phyloP scores from a whole-genome alignment of 2,113 vertebrate species.

The Ahaetulla prasina region DNA sequence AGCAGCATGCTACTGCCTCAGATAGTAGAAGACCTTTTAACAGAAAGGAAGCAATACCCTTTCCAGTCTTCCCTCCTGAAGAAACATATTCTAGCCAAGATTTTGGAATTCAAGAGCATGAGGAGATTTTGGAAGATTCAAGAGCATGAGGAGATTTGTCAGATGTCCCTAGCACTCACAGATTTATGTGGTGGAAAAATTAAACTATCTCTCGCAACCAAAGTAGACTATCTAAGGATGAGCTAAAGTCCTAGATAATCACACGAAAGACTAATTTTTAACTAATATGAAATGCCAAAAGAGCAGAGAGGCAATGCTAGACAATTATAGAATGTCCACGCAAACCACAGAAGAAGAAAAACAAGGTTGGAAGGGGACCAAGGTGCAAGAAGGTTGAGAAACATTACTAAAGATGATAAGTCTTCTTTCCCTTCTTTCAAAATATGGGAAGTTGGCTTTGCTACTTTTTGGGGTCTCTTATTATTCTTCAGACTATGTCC shows the following conservation, averaged over 20 bases:
- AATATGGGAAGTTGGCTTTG: background rate
- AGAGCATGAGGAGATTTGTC: slow-evolving; percentile 37
- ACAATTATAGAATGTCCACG: background rate
- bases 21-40: slow-evolving; percentile 71
- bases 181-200: background rate
- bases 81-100: slow-evolving; percentile 49
- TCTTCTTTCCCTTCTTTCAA: background rate
- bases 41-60: slow-evolving; percentile 63
- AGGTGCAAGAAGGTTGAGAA: background rate
- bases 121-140: slow-evolving; percentile 16
- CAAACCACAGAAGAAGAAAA: background rate
- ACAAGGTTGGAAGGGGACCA: background rate
- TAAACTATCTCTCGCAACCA: background rate
- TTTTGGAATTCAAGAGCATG: slow-evolving; percentile 41
- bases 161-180: background rate
- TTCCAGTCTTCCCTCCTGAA: slow-evolving; percentile 34
- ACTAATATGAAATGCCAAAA: slow-evolving; percentile 8
- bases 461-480: background rate
- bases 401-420: background rate
- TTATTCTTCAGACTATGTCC: background rate
- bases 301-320: background rate
- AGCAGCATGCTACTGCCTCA: slow-evolving; percentile 69
- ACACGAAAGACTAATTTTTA: slow-evolving; percentile 24
- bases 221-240: background rate
- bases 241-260: background rate